Evolutionary conservation across 2,113 vertebrate species (phyloP).

Genomic region (Nycticorax nycticorax): DNA sequence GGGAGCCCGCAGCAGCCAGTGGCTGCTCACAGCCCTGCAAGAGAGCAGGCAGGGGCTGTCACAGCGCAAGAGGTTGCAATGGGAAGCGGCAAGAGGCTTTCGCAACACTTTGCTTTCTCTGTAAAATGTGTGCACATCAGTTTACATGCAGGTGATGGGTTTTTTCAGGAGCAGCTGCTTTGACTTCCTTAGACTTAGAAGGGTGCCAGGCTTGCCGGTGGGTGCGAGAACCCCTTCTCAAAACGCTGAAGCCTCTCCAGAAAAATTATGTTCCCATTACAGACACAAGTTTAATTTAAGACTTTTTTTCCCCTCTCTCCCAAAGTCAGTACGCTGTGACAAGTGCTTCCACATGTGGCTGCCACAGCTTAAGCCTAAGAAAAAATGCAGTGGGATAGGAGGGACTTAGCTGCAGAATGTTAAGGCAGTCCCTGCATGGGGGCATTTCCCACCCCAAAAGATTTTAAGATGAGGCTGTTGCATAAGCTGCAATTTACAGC

Average conservation of each 20-base stretch:
- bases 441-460: neutral
- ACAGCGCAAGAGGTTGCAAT: accelerated
- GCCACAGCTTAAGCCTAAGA: neutral
- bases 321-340: neutral
- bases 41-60: neutral
- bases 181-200: neutral
- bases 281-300: neutral
- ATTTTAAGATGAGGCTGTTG: neutral
- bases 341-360: neutral
- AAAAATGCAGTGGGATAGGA: neutral
- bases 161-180: neutral
- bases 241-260: neutral
- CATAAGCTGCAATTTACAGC: neutral
- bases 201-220: neutral
- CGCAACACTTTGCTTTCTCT: neutral
- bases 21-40: accelerated
- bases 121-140: accelerated
- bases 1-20: neutral
- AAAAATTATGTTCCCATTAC: neutral
- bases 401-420: neutral
- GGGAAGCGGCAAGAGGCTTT: accelerated
- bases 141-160: no score
- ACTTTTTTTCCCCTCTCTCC: neutral
- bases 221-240: neutral
- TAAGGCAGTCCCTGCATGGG: neutral